Base-by-base conservation (phyloP, 1,140 invertebrate genomes). In the Ostrea edulis region DNA sequence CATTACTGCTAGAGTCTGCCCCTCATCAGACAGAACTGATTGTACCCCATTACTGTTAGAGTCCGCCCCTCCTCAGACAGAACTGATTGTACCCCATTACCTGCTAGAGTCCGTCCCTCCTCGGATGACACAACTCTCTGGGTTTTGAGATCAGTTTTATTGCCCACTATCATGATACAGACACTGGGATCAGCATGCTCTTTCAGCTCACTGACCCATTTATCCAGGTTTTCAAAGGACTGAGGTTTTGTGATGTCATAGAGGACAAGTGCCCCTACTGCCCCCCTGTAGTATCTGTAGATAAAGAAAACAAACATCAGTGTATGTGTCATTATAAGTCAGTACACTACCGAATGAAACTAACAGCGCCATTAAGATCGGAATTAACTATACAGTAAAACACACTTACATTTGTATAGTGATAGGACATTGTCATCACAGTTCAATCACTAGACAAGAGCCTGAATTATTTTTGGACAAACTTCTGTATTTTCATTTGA, bases 21-120 rank as follows among this genome's bases (percentile, higher is more conserved):
- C 22, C 20, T 68, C 62, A 17, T 68, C n/a, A n/a, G n/a, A n/a
- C n/a, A n/a, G n/a, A n/a, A n/a, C n/a, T n/a, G n/a, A n/a, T n/a
- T n/a, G n/a, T n/a, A n/a, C n/a, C n/a, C n/a, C n/a, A n/a, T n/a
- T n/a, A n/a, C n/a, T n/a, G n/a, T n/a, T n/a, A n/a, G n/a, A 44
- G 35, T 44, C 35, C 35, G 35, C 11, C 55, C 55, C 55, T 14
- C 55, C 54, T 12, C 55, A 17, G 9, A 71, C 7, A 35, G 22
- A 29, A 29, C 29, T 8, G 22, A 35, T n/a, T 62, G 1, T 44
- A 44, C 8, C 1, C 5, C 58, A 0, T 17, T 77, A 95, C 94
- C 94, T 88, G 99, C 99, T 96, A 99, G 99, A 62, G 97, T 96
- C 95, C 98, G 98, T 88, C 99, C 99, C 95, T 99, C 99, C 94